A percentile compares a stretch with the other conserved stretches of the same genome.
Evolutionary conservation across 2,888 invertebrate species (phyloP).

Genomic region (Hirudinaria manillensis): DNA sequence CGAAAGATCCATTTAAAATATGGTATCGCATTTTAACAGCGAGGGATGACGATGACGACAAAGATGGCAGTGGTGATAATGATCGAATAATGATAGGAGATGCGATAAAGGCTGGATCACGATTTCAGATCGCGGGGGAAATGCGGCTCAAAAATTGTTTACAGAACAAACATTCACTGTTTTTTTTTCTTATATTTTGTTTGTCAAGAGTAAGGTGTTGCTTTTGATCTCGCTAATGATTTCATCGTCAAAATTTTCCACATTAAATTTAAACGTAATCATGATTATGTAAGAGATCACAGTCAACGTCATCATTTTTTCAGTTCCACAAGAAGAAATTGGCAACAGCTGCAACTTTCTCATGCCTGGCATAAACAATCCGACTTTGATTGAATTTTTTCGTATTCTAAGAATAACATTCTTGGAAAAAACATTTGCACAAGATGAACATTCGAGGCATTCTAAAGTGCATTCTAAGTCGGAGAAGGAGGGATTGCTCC

Average conservation of each 20-base stretch:
- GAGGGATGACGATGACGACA: not conserved
- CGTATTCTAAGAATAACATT: constrained; percentile 38
- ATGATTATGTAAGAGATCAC: not conserved
- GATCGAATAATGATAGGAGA: not conserved
- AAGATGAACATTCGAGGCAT: not conserved
- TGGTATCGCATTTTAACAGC: no score
- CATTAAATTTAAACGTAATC: not conserved
- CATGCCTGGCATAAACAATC: constrained; percentile 36
- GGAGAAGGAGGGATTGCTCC: not conserved
- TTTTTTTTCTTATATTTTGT: no score
- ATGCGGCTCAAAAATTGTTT: not conserved
- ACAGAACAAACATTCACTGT: no score
- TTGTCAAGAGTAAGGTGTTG: no score
- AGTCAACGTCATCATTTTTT: not conserved
- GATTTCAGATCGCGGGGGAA: not conserved
- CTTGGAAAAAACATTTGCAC: not conserved
- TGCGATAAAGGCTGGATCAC: not conserved
- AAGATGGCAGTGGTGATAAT: not conserved
- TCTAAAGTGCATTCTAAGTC: not conserved
- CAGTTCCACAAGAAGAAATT: constrained; percentile 39
- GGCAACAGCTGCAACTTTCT: constrained; percentile 38
- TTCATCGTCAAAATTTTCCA: not conserved
- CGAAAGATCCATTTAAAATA: no score
- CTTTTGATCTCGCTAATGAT: no score
- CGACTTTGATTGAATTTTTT: constrained; percentile 36